Conservation (phyloP, 2,113 vertebrate genomes). For the Marmota flaviventris region DNA sequence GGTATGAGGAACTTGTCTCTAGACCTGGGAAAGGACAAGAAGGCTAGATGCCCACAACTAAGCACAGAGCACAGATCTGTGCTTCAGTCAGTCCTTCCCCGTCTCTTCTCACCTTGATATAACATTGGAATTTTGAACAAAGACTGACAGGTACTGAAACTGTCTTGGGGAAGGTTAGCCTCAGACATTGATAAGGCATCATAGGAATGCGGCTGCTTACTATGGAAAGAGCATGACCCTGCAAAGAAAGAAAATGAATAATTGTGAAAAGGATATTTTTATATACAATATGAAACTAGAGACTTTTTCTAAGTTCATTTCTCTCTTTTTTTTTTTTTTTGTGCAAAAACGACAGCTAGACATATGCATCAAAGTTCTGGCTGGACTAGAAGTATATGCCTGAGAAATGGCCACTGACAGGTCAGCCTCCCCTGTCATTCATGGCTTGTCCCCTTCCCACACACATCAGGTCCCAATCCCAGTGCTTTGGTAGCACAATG, state of each 20-base stretch:
- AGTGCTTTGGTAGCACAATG: background rate
- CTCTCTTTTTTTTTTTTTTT: background rate
- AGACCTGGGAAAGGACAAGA: background rate
- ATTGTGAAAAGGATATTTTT: constrained; percentile 48
- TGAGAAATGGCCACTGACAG: background rate
- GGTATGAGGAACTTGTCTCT: background rate
- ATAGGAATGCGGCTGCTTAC: constrained; percentile 3
- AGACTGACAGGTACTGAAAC: background rate
- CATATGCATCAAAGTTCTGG: constrained; percentile 26
- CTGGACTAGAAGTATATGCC: background rate
- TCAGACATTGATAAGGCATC: constrained; percentile 21
- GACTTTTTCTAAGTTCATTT: constrained; percentile 42
- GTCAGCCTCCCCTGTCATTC: background rate
- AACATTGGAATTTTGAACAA: background rate
- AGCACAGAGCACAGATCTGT: background rate
- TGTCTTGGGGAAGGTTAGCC: background rate
- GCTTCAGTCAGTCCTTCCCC: background rate
- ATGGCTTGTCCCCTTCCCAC: background rate
- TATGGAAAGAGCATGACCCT: constrained; percentile 9
- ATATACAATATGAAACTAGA: background rate
- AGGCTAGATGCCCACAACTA: background rate
- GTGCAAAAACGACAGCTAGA: constrained; percentile 26
- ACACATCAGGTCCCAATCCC: background rate
- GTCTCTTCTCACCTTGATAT: background rate
- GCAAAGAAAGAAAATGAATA: constrained; percentile 45